A percentile compares a stretch with the other conserved stretches of the same genome.
Conservation (phyloP, 64 coral and sea anemone species). For the Porites lutea region DNA sequence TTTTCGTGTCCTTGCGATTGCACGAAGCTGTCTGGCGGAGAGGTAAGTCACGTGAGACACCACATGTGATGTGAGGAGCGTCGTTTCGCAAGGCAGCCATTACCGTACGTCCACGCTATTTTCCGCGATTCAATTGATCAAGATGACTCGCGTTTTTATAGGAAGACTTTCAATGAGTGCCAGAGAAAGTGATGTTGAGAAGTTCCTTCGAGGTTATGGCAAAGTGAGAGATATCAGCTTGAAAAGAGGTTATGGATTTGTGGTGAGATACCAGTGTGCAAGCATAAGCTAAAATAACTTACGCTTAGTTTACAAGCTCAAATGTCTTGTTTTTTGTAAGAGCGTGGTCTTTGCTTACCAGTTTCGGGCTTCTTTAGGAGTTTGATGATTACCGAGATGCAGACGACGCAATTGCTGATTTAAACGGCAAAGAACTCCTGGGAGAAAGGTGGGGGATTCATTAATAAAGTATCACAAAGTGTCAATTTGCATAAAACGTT, state of each 20-base stretch:
- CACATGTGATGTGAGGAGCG: no score
- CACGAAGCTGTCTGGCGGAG: no score
- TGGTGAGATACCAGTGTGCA: conserved; percentile 49
- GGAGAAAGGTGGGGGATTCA: conserved; percentile 75
- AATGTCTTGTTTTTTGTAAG: no score
- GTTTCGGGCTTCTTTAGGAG: conserved; percentile 33
- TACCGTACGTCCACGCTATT: no score
- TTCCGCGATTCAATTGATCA: background rate
- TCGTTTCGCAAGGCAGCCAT: no score
- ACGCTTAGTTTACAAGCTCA: no score
- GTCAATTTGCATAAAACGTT: no score
- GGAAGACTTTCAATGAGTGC: conserved; percentile 80
- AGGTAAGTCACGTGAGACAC: no score
- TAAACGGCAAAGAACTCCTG: conserved; percentile 83
- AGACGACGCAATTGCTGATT: conserved; percentile 91
- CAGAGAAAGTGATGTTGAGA: conserved; percentile 89
- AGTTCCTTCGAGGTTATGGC: conserved; percentile 83
- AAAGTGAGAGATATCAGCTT: conserved; percentile 91
- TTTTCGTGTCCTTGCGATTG: no score
- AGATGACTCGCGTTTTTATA: conserved; percentile 90
- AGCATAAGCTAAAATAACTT: no score
- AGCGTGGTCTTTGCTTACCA: background rate
- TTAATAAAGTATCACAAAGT: background rate
- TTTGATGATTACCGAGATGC: conserved; percentile 94
- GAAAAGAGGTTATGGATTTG: conserved; percentile 93